Evolutionary conservation across 2,888 invertebrate genomes (phyloP), one percentile per base, ranked within the genome.

Genomic region (Ethmia dodecea): DNA sequence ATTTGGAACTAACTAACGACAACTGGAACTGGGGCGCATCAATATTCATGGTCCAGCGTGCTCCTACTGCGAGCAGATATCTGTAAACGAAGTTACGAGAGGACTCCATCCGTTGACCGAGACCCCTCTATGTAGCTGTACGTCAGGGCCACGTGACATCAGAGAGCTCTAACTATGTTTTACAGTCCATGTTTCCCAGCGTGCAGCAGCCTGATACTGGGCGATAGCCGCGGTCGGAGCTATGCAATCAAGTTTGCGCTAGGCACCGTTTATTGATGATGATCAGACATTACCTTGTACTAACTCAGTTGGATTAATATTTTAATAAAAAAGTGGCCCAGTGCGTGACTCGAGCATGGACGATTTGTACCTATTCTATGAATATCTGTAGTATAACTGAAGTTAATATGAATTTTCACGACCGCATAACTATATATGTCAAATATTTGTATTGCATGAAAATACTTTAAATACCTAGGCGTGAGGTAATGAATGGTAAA

Each of bases 11-110:
- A 22, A 22, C 24, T 18, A 33, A 41, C 35, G 43, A 31, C 35
- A 38, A 33, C 37, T 39, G 43, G 44, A 53, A 45, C 45, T 45
- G 40, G 52, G 37, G 32, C 43, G 40, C 58, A 53, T 55, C 49
- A 52, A 55, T 55, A 55, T 58, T 52, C 52, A 58, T 55, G 52
- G 42, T 38, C 33, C 38, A 41, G 44, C 49, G 45, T 34, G 38
- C n/a, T 31, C 42, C 37, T 35, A 34, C 42, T 14, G 11, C 31
- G 10, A 20, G 13, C 38, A 42, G 44, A 46, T 43, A 49, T 48
- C 42, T 38, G 29, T 13, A 38, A 41, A 41, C 35, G 28, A 20
- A 32, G 35, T 41, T 40, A 37, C 33, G 13, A 6, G 6, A 30
- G 28, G 5, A 8, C 11, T 30, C 30, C 31, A 16, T 12, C 18